A percentile compares a stretch with the other conserved stretches of the same genome.
Conservation (phyloP, 1,140 invertebrate species). For the Carposina sasakii region DNA sequence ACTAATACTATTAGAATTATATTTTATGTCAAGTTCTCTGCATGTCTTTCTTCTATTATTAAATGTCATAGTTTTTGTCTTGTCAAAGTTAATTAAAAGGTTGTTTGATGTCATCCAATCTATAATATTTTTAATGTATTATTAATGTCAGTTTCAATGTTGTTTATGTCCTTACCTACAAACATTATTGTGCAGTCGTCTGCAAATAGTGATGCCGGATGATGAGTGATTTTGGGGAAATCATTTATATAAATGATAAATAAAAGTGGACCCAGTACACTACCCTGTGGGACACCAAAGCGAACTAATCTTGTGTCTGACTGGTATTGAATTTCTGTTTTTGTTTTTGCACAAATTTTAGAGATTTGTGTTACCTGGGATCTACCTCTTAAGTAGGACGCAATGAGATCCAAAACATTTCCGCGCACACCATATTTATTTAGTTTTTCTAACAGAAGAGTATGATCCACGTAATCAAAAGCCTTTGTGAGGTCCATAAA, state of each 20-base stretch:
- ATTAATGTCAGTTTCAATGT: background rate
- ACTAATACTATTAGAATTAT: constrained; percentile 5
- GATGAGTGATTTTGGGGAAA: background rate
- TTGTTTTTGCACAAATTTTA: background rate
- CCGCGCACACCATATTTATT: background rate
- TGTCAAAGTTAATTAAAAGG: background rate
- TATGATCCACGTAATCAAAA: background rate
- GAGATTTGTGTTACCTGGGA: background rate
- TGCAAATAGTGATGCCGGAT: background rate
- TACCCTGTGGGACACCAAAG: background rate
- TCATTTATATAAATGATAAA: constrained; percentile 1
- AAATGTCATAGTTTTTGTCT: background rate
- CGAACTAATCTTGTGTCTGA: background rate
- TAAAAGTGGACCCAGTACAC: background rate
- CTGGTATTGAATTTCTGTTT: background rate
- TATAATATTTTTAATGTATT: background rate
- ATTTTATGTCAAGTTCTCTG: constrained; percentile 2
- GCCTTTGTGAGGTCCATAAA: background rate
- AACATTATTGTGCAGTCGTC: background rate
- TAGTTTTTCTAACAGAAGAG: background rate
- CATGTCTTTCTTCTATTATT: background rate
- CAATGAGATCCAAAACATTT: background rate
- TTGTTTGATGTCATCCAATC: background rate
- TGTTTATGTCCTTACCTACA: background rate
- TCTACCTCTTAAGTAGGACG: background rate